Evolutionary conservation across 2,113 vertebrate species (phyloP).

Genomic region (Halcyon senegalensis): DNA sequence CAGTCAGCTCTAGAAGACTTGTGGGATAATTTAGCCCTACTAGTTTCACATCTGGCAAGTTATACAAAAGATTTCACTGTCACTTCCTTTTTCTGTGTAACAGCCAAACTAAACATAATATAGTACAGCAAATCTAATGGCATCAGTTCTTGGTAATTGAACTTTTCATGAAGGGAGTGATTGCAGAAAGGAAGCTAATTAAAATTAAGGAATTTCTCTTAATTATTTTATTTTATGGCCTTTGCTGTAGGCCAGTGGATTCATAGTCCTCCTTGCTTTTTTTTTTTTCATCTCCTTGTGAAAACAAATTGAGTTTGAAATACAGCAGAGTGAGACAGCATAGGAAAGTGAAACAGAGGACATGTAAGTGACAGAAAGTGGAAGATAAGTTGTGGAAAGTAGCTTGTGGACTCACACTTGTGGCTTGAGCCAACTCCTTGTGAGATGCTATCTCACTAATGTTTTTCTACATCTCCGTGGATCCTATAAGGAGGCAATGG

Average conservation of each 20-base stretch:
- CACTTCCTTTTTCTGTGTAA: background rate
- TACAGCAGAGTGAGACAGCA: background rate
- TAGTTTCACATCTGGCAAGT: background rate
- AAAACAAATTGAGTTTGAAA: background rate
- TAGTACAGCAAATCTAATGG: background rate
- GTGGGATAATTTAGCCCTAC: background rate
- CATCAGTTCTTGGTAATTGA: slow-evolving; percentile 31
- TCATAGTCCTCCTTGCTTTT: background rate
- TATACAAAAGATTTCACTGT: background rate
- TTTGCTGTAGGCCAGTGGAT: background rate
- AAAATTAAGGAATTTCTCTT: slow-evolving; percentile 34
- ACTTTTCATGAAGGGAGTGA: slow-evolving; percentile 29
- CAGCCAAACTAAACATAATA: background rate
- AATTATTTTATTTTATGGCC: slow-evolving; percentile 22
- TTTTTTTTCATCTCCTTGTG: background rate
- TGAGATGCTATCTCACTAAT: background rate
- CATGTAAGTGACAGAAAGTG: background rate
- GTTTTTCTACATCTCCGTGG: background rate
- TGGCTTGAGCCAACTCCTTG: background rate
- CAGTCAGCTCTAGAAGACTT: background rate
- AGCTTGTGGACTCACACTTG: background rate
- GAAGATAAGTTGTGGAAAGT: background rate
- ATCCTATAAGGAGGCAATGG: background rate
- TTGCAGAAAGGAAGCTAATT: slow-evolving; percentile 53
- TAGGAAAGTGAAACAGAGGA: background rate